Percentiles rank a stretch among this genome's conserved stretches.
Evolutionary conservation across 2,888 invertebrate species (phyloP).

Genomic region (Esperia sulphurella): DNA sequence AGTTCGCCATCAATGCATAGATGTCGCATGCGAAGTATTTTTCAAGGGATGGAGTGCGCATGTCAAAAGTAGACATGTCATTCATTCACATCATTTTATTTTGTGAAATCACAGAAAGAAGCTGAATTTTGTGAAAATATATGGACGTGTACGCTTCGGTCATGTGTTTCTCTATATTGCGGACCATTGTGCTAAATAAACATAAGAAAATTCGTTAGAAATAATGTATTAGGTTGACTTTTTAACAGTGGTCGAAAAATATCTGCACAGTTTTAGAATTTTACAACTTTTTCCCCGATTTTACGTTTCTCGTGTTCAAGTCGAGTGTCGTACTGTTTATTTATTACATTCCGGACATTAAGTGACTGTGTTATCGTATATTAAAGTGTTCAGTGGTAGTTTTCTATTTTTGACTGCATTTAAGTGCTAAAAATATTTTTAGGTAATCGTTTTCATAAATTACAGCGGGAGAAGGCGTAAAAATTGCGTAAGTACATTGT

Average conservation of each 20-base stretch:
- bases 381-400: constrained; percentile 41
- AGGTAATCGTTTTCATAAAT: constrained; percentile 53
- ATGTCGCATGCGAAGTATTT: constrained; percentile 31
- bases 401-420: constrained; percentile 67
- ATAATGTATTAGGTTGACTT: constrained; percentile 38
- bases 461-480: constrained; percentile 39
- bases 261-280: constrained; percentile 34
- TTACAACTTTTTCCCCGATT: constrained; percentile 42
- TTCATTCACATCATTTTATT: constrained; percentile 62
- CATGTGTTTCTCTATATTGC: constrained; percentile 41
- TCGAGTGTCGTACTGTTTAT: constrained; percentile 32
- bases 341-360: constrained; percentile 41
- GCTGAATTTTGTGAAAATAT: constrained; percentile 61
- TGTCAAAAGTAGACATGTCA: constrained; percentile 72
- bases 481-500: constrained; percentile 67
- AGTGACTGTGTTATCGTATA: constrained; percentile 43
- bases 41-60: constrained; percentile 56
- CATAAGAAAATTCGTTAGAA: constrained; percentile 17
- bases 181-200: constrained; percentile 44
- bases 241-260: constrained; percentile 30
- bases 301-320: constrained; percentile 33
- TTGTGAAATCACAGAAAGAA: constrained; percentile 62
- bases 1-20: constrained; percentile 19
- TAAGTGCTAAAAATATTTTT: constrained; percentile 56
- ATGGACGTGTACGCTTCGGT: constrained; percentile 48